Base-by-base conservation (phyloP, 2,797 vertebrate genomes). In the Hoplostethus mediterraneus region DNA sequence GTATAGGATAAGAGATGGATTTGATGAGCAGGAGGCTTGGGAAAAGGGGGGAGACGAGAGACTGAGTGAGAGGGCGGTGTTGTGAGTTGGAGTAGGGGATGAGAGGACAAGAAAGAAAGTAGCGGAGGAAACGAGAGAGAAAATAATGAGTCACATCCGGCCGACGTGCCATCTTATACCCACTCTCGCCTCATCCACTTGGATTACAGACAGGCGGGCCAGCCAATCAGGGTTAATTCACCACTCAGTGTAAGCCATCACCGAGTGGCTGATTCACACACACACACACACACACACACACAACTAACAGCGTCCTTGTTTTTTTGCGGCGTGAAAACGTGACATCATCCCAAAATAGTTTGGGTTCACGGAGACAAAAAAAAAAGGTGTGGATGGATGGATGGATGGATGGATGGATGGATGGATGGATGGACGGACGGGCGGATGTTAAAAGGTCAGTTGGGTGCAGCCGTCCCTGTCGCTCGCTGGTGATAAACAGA, bases 11-110 rank as follows among this genome's bases (percentile, higher is more conserved):
- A 82, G 67, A 82, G 68, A 77, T 80, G 81, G 88, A 84, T 87
- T 87, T 91, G 86, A 92, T 78, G 87, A 89, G 80, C 84, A 89
- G 84, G 85, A 82, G 87, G 84, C 67, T 82, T 86, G 83, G 80
- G 88, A 81, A 71, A 85, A n/a, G n/a, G 70, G 87, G 73, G 82
- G 77, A 88, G 75, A 83, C 49, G 63, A 79, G 63, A 79, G 84
- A 82, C 10, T 53, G 75, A 75, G 6, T 71, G 80, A 82, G 77
- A 80, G 78, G 82, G 48, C 10, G 2, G 47, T 66, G 73, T 83
- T 83, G 86, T 78, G 83, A 83, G 88, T 84, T 78, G 83, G 84
- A 87, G 83, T 69, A 64, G 55, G 55, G 73, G 81, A 77, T 72
- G 86, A 81, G 73, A 77, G 60, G 48, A 75, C 62, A 69, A 68